Evolutionary conservation across 2,113 vertebrate genomes (phyloP), one percentile per base, ranked within the genome.

Genomic region (Lepus americanus): DNA sequence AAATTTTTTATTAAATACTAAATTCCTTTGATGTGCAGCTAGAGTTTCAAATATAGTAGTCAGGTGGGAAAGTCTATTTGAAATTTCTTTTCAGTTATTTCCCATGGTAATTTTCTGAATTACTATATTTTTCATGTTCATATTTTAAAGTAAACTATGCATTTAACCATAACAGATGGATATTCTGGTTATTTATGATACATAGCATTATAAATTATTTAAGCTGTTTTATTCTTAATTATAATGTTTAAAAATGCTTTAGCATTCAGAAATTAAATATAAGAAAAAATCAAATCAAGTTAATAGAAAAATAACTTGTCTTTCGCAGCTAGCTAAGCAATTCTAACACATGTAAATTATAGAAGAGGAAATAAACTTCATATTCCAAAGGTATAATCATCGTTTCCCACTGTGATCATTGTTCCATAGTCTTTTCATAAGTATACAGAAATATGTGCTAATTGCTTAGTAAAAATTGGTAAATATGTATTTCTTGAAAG

Each of bases 71-170:
- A 90, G 13, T 25, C 59, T 92, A 14, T 51, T 83, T 78, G 19
- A 66, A 89, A 13, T 74, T 66, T 77, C 31, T 39, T 81, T 95
- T 61, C 55, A 51, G 33, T 89, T 87, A 77, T 95, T 89, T 97
- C 89, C 82, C 94, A 89, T 89, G 90, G 90, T 89, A 78, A n/a
- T 92, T 90, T 96, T 91, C 10, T 86, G 11, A 89, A 88, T 94
- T 93, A 72, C 64, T 92, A 0, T 86, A 33, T 82, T 95, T 95
- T 94, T 87, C 36, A 76, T 72, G 73, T 69, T 92, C n/a, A 29
- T 73, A 86, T 90, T 96, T 96, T 96, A 90, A 92, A 90, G 88
- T 66, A 97, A 95, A 82, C 86, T 86, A 88, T 88, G 44, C 74
- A 82, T 95, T 96, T 96, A 94, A 87, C 59, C 36, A 85, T 23